Evolutionary conservation across 64 coral and sea anemone genomes (phyloP).

Genomic region (Orbicella faveolata): DNA sequence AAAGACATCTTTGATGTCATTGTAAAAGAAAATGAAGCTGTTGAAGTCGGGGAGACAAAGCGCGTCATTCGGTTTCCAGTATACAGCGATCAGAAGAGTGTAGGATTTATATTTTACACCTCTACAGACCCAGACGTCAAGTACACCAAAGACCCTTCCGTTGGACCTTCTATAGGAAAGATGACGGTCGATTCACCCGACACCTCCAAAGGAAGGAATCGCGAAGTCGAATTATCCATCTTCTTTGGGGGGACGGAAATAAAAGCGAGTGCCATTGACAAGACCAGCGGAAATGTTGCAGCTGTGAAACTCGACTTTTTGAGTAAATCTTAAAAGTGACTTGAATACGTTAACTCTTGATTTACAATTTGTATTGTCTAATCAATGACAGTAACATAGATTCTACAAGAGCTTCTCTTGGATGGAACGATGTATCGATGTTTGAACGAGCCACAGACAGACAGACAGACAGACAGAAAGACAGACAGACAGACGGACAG

Average conservation of each 20-base stretch:
- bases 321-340: not conserved
- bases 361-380: too few species aligned
- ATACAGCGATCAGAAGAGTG: not conserved
- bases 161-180: not conserved
- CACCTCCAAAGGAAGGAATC: conserved; percentile 10
- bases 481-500: too few species aligned
- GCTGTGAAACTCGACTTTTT: conserved; percentile 15
- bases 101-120: not conserved
- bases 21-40: conserved; percentile 15
- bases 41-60: not conserved
- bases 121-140: not conserved
- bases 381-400: too few species aligned
- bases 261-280: conserved; percentile 3
- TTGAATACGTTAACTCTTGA: too few species aligned
- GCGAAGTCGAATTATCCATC: not conserved
- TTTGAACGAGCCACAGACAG: too few species aligned
- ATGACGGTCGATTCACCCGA: not conserved
- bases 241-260: conserved; percentile 23
- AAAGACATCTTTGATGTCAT: conserved; percentile 6
- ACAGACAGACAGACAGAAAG: too few species aligned
- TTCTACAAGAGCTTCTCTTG: too few species aligned
- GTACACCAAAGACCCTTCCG: not conserved
- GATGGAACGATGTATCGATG: too few species aligned
- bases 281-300: conserved; percentile 9
- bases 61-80: not conserved